These are phyloP conservation scores for Pterocles burchelli DNA, from an alignment of 2,113 vertebrate species.

Conservation along the genomic window DNA sequence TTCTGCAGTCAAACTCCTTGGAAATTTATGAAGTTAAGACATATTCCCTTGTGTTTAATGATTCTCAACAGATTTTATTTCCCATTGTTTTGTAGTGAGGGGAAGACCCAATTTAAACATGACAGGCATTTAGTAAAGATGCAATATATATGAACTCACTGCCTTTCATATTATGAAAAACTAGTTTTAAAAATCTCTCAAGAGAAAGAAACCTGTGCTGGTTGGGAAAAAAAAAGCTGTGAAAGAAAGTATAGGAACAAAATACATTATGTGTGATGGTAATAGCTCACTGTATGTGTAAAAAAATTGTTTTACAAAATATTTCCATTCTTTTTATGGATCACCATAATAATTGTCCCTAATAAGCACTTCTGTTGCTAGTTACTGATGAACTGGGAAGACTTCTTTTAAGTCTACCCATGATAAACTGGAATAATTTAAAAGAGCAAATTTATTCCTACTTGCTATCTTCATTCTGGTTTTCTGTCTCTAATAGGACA, in stretches of 20 bases:
- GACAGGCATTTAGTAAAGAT: neutral
- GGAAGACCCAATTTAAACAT: neutral
- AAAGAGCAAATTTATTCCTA: neutral
- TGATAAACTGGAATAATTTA: neutral
- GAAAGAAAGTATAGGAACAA: neutral
- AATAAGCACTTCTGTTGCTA: neutral
- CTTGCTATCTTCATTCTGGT: neutral
- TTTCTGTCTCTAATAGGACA: neutral
- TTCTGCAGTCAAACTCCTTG: neutral
- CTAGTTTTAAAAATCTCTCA: neutral
- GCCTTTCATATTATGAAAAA: neutral
- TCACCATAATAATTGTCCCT: neutral
- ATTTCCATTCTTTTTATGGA: neutral
- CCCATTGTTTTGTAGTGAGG: neutral
- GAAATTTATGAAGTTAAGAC: neutral
- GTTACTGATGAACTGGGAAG: neutral
- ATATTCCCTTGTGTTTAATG: neutral
- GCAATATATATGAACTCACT: neutral
- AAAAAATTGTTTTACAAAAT: neutral
- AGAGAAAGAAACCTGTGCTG: neutral
- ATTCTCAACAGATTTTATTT: neutral
- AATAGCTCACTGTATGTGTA: neutral
- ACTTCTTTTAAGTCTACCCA: neutral
- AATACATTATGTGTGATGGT: neutral
- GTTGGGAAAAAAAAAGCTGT: neutral